phyloP scores from a whole-genome alignment of 30 jellyfish, hydroid and myxozoan genomes.

The Hydra vulgaris region DNA sequence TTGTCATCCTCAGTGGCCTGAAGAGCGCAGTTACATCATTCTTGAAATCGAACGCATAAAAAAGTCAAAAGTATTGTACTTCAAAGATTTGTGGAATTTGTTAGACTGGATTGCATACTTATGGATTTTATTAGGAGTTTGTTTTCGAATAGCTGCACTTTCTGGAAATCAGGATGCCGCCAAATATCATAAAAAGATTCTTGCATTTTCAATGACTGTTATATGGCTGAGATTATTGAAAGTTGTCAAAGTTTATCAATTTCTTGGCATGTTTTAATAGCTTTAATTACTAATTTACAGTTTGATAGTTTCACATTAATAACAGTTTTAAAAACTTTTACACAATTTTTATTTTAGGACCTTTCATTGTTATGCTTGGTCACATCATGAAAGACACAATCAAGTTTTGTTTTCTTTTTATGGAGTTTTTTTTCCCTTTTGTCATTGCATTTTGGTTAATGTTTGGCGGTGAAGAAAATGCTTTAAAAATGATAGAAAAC shows the following conservation, averaged over 20 bases:
- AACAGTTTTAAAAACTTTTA: not conserved
- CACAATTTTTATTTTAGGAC: constrained; percentile 45
- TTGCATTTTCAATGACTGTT: constrained; percentile 71
- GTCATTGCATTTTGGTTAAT: constrained; percentile 85
- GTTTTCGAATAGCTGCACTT: constrained; percentile 50
- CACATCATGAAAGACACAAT: constrained; percentile 71
- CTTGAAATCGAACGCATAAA: constrained; percentile 67
- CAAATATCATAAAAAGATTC: constrained; percentile 49
- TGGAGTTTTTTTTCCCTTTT: constrained; percentile 69
- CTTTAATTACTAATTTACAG: too few relatives aligned
- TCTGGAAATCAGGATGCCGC: constrained; percentile 34
- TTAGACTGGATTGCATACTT: constrained; percentile 85
- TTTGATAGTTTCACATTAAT: too few relatives aligned
- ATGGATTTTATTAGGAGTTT: constrained; percentile 61
- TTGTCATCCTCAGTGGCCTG: constrained; percentile 99
- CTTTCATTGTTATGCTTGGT: constrained; percentile 96
- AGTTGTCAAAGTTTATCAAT: constrained; percentile 54
- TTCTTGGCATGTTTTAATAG: constrained; percentile 44
- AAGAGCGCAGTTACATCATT: constrained; percentile 53
- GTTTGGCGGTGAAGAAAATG: constrained; percentile 72
- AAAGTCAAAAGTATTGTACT: constrained; percentile 44
- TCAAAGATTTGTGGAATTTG: constrained; percentile 78
- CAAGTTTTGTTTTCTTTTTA: constrained; percentile 53
- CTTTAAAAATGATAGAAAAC: constrained; percentile 45
- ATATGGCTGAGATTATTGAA: constrained; percentile 84